Evolutionary conservation across 2,797 vertebrate genomes (phyloP).

Genomic region (Natrix natrix): DNA sequence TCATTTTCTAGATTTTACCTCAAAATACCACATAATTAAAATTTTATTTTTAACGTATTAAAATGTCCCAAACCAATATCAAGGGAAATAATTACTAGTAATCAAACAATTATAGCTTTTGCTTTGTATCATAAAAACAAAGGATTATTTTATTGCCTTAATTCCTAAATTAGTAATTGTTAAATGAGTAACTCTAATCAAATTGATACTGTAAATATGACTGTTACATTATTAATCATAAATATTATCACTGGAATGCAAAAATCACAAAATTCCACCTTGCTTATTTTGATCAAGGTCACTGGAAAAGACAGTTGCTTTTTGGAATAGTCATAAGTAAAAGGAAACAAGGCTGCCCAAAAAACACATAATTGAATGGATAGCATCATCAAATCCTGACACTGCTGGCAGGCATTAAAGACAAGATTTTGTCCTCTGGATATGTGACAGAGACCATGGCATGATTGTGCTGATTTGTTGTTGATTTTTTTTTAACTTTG

Average conservation of each 20-base stretch:
- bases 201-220: background rate
- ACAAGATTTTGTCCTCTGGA: background rate
- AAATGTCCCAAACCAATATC: background rate
- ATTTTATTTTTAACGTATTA: background rate
- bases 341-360: background rate
- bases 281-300: background rate
- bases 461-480: background rate
- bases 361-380: background rate
- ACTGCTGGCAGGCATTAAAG: background rate
- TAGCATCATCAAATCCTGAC: background rate
- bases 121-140: background rate
- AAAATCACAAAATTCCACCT: background rate
- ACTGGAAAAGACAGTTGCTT: background rate
- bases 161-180: conserved; percentile 36
- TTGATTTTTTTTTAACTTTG: background rate
- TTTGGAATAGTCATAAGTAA: background rate
- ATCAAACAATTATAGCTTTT: conserved; percentile 43
- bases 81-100: conserved; percentile 12
- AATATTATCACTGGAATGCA: background rate
- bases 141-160: conserved; percentile 11
- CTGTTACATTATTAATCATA: background rate
- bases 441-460: background rate
- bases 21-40: background rate
- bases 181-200: background rate
- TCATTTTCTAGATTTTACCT: conserved; percentile 5